Conservation (phyloP, 2,888 invertebrate genomes). For the Hirtodrosophila alboralis region DNA sequence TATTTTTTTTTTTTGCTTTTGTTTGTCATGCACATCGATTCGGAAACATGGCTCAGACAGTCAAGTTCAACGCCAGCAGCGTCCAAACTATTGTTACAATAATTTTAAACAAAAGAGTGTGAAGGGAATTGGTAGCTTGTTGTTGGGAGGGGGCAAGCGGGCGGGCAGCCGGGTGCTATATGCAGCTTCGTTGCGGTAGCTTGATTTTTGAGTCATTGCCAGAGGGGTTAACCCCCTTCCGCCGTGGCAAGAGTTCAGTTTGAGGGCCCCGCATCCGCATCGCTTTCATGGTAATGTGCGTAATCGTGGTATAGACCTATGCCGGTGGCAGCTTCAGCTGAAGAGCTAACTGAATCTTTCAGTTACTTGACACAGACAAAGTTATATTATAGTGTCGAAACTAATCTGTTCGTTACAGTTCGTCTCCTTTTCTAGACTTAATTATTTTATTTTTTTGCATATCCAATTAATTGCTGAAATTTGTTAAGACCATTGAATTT, state of each 20-base stretch:
- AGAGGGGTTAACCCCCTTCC: too few species aligned
- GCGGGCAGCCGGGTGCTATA: slow-evolving; percentile 12
- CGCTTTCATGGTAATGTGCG: slow-evolving; percentile 64
- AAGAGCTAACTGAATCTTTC: slow-evolving; percentile 39
- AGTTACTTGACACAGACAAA: slow-evolving; percentile 9
- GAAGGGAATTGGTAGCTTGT: neutral
- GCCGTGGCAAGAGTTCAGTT: slow-evolving; percentile 60
- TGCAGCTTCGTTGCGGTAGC: slow-evolving; percentile 73
- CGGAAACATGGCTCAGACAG: slow-evolving; percentile 66
- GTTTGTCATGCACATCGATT: slow-evolving; percentile 78
- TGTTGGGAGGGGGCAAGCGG: neutral
- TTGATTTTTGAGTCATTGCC: slow-evolving; percentile 73
- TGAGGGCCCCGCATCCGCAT: slow-evolving; percentile 71
- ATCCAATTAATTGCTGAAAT: slow-evolving; percentile 29
- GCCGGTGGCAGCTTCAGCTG: slow-evolving; percentile 35
- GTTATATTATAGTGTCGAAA: slow-evolving; percentile 56
- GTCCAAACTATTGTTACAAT: slow-evolving; percentile 60
- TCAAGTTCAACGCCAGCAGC: slow-evolving; percentile 77
- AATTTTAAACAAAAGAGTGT: slow-evolving; percentile 56
- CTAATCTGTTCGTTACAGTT: slow-evolving; percentile 70
- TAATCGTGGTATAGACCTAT: slow-evolving; percentile 32
- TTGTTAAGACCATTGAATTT: neutral
- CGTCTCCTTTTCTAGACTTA: slow-evolving; percentile 52
- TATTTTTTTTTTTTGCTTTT: too few species aligned
- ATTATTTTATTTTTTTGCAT: slow-evolving; percentile 55